Base-by-base conservation (phyloP, 2,797 vertebrate genomes). In the Peromyscus nudipes region DNA sequence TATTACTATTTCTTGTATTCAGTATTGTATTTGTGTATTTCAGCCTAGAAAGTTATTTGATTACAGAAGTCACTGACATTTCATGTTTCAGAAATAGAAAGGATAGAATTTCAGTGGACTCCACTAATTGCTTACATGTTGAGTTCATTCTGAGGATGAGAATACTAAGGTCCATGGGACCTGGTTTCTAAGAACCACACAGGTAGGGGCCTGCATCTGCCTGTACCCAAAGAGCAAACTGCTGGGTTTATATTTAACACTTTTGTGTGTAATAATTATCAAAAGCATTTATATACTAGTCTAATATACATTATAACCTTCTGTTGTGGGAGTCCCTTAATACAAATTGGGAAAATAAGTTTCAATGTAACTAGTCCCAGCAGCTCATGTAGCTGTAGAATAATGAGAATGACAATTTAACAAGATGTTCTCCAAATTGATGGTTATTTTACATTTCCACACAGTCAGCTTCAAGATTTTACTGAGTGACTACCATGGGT, bases 21-120 rank as follows among this genome's bases (percentile, higher is more conserved):
- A 79, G 52, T 77, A 43, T 43, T 92, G 0, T 91, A 46, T 89
- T 46, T 69, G 27, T 90, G 31, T 25, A 87, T 76, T 85, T 23
- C 73, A 40, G 9, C 17, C 67, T 76, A 65, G 40, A 88, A 95
- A 79, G 71, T 16, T 75, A 73, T 94, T 73, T 94, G 1, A 77
- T 95, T 95, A 88, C 10, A 77, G 69, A 88, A 27, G n/a, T 77
- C 19, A 95, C 31, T 81, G 83, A 81, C 5, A 95, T 85, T 21
- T 95, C 84, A 19, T 37, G 82, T 94, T 89, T 95, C 43, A 92
- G 93, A 91, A 77, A 96, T 13, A 92, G 17, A 95, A 7, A 82
- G 2, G 64, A 31, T 77, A 91, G 37, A 94, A 79, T 97, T 96
- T 94, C 49, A 79, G 21, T 65, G 37, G 77, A 64, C n/a, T 81